Base-by-base conservation (phyloP, 2,113 vertebrate genomes). In the Falcunculus frontatus region DNA sequence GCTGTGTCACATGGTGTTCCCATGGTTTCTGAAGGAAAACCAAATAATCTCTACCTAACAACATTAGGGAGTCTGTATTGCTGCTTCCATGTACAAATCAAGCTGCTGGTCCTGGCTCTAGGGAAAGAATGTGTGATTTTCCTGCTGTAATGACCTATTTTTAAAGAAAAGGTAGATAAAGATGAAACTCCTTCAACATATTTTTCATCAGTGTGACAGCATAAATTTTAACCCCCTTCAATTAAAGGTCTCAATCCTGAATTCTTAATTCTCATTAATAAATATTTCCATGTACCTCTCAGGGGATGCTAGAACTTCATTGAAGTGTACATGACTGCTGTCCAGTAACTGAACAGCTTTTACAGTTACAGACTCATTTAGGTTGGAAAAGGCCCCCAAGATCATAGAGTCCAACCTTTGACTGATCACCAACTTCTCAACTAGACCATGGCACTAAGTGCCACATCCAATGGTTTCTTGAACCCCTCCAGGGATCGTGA, bases 281-380 rank as follows among this genome's bases (percentile, higher is more conserved):
- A 62, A 3, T 26, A 62, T 11, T 49, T 85, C 59, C 39, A 53
- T 0, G 0, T 41, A 42, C 32, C 32, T n/a, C 29, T 67, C 18
- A 23, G 52, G 26, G 12, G 12, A 39, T n/a, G 30, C 4, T 14
- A 35, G 26, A 46, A 39, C 42, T 76, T 39, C 44, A 42, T 0
- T 29, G 14, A 64, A 20, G 39, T 3, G 6, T 23, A 30, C 0
- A 0, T 11, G 25, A n/a, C 21, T 53, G 39, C 29, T 79, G 23
- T 29, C n/a, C 52, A 67, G 29, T 29, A 41, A 32, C 7, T 1
- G 1, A 33, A 25, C 16, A 25, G 19, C 17, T 62, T 90, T 75
- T 63, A 75, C 52, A 81, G 52, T 29, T 20, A 59, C 12, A 74
- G 37, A 67, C 59, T 23, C 16, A 44, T 23, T 74, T 44, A 33